These are phyloP conservation scores for Pheosia tremula DNA, from an alignment of 2,888 invertebrate genomes.

Conservation along the genomic window DNA sequence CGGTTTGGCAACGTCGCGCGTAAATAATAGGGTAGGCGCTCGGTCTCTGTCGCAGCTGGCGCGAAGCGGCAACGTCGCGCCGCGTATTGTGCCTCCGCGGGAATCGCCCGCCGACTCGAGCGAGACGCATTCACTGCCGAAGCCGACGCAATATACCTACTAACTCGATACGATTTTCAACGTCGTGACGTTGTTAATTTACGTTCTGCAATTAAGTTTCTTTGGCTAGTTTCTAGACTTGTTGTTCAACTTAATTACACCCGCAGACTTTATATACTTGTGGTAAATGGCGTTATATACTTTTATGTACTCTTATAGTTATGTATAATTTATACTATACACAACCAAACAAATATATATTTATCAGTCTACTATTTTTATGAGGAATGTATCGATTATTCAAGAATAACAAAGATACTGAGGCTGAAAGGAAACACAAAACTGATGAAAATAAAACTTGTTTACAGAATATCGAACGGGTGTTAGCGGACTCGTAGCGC, in stretches of 20 bases:
- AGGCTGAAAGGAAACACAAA: slow-evolving; percentile 54
- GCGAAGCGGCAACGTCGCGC: slow-evolving; percentile 79
- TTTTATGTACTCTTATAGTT: slow-evolving; percentile 8
- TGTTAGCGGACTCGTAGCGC: slow-evolving; percentile 74
- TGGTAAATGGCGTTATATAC: slow-evolving; percentile 26
- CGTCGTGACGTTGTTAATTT: slow-evolving; percentile 52
- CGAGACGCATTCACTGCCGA: slow-evolving; percentile 65
- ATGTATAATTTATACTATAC: not conserved
- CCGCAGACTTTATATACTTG: slow-evolving; percentile 19
- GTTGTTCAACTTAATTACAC: slow-evolving; percentile 12
- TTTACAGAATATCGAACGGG: slow-evolving; percentile 83
- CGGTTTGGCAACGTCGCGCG: slow-evolving; percentile 81
- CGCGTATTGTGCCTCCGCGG: slow-evolving; percentile 60
- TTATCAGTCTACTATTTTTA: not conserved
- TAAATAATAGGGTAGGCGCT: slow-evolving; percentile 84
- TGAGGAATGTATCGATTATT: not conserved
- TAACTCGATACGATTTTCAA: slow-evolving; percentile 59
- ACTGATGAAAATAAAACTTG: slow-evolving; percentile 76
- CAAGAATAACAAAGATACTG: slow-evolving; percentile 3
- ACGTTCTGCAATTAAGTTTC: slow-evolving; percentile 42
- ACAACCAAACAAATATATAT: not conserved
- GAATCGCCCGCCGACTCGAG: slow-evolving; percentile 55
- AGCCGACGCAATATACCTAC: slow-evolving; percentile 76
- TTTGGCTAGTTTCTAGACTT: slow-evolving; percentile 23
- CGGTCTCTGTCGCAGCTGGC: slow-evolving; percentile 84